Evolutionary conservation across 1,140 invertebrate species (phyloP), one percentile per base, ranked within the genome.

Genomic region (Chironomus tepperi): DNA sequence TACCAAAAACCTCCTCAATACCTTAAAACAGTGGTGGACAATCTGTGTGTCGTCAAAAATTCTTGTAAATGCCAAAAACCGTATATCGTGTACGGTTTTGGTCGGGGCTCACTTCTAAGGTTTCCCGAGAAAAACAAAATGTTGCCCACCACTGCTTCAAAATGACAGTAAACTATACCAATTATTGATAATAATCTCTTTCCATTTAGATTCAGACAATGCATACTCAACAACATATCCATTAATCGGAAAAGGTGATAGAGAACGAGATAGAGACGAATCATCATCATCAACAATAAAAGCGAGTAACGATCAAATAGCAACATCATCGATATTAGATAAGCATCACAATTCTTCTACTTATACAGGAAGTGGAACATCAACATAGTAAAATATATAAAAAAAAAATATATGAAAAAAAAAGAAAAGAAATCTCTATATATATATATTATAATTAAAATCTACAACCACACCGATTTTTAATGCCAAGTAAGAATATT

Each of bases 221-320:
- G 65, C 19, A 70, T 70, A 21, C 19, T 70, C 65, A 70, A 57
- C 47, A 57, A 70, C 65, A 70, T 70, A 70, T 70, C 65, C 65
- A 21, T 70, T 70, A 70, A 70, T 70, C 1, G 19, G 8, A 3
- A 70, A 70, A 70, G 65, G 10, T 70, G 65, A 18, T 21, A 70
- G 7, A 70, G n/a, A n/a, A n/a, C n/a, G n/a, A n/a, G 16, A 57
- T 57, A 57, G 12, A 18, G 65, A 70, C 65, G 65, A 70, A 70
- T 70, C 65, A 21, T 70, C 65, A 70, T 70, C 65, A 70, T 70
- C 65, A 6, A 70, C 65, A n/a, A 19, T 70, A 18, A 70, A 70
- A 70, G 65, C 65, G 19, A 70, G 65, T 70, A 70, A 70, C 19
- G 65, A 70, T 70, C 65, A 70, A 70, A 70, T 70, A 19, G 16